Base-by-base conservation (phyloP, 2,888 invertebrate species). In the Bugula neritina region DNA sequence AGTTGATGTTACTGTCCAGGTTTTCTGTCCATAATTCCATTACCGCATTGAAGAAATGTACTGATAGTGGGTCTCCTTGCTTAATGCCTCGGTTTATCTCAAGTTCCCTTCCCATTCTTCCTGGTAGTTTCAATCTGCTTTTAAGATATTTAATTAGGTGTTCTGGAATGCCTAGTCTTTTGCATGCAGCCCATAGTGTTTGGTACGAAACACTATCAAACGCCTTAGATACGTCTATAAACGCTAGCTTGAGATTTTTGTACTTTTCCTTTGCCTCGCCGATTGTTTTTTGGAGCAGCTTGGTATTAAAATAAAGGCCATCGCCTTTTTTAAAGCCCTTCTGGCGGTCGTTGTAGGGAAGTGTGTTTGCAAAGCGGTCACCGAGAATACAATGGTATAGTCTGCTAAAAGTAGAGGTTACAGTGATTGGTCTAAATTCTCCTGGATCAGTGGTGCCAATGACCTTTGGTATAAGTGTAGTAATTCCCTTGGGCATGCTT, bases 51-150 rank as follows among this genome's bases (percentile, higher is more conserved):
- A 63, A 63, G 5, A 63, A 31, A n/a, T 63, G 63, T 21, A 63
- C 63, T 10, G 63, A 34, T 63, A 63, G 63, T 29, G 63, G 63
- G 63, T 63, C 63, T 31, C 63, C 63, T n/a, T 63, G 63, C 31
- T 34, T 63, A 31, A 63, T 63, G 27, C 63, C 63, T 63, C 63
- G 13, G 25, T 25, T n/a, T 5, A 25, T 25, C 10, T 5, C 5
- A n/a, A 57, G 17, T 5, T 57, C 23, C 23, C 13, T n/a, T 10
- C 57, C 25, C 10, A 57, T 5, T 5, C 13, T 13, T 5, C 23
- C 23, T 5, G 10, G 10, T 21, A 57, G 10, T 5, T 57, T 57
- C 57, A 57, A 25, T 52, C 52, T 13, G 21, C 52, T 10, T 21
- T 52, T 10, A 21, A 52, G 52, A 21, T 52, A 52, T 13, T 21